Evolutionary conservation across 2,113 vertebrate genomes (phyloP), one percentile per base, ranked within the genome.

Genomic region (Falcunculus frontatus): DNA sequence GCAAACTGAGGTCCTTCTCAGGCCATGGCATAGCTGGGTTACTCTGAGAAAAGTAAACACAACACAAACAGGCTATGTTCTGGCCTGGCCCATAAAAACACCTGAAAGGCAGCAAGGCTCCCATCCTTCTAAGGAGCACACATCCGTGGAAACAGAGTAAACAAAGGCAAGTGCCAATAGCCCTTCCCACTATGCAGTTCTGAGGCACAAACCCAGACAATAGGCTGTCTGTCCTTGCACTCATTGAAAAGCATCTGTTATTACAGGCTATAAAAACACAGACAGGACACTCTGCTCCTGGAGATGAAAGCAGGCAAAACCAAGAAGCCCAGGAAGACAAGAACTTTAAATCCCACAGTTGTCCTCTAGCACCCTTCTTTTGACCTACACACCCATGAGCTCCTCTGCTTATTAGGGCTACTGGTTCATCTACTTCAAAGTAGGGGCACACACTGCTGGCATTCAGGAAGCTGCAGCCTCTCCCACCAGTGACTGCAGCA

Each of bases 201-300:
- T 92, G 83, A 95, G 83, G 72, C 85, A 86, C 50, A 90, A 90
- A 88, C 46, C 26, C 94, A 94, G 88, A 95, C 90, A 95, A 95
- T 70, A 88, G 55, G 42, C 59, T 86, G 90, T 64, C 88, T 93
- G 95, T 88, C 90, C 3, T 0, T 47, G 59, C 19, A 42, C 79
- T 93, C 68, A 63, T 93, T 90, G 63, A 90, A 95, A 90, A 76
- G 32, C 75, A 77, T 92, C 90, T 96, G 75, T 90, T 93, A 63
- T 88, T 92, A 22, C 72, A 93, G 79, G 42, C 90, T 86, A 12
- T 80, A 63, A 94, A 94, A 96, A 95, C 92, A 93, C 16, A 95
- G 82, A 88, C 85, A 59, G 67, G 57, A 46, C 63, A 65, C 50
- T 42, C 75, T 93, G 53, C 32, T 87, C 72, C 79, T 84, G 49